Conservation (phyloP, 2,113 vertebrate genomes). For the Pardalotus punctatus region DNA sequence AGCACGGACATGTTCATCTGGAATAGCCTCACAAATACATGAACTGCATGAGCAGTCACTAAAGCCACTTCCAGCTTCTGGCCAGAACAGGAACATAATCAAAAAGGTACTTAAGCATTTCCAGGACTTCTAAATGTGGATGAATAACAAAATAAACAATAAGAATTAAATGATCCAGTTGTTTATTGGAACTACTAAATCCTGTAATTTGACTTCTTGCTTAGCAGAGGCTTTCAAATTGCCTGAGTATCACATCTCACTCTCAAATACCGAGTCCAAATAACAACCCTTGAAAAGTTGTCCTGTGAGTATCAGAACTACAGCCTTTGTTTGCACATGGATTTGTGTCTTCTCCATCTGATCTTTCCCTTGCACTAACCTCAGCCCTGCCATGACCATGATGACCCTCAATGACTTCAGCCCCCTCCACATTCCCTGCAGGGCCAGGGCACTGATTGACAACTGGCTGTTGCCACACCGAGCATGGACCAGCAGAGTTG, state of each 20-base stretch:
- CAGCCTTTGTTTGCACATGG: not conserved
- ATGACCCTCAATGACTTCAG: not conserved
- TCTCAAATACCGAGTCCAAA: not conserved
- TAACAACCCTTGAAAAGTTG: not conserved
- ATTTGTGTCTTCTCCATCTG: not conserved
- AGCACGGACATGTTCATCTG: not conserved
- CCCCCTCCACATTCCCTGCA: not conserved
- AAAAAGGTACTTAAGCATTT: not conserved
- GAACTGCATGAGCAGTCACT: not conserved
- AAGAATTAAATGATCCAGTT: not conserved
- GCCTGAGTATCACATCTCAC: not conserved
- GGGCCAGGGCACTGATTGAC: not conserved
- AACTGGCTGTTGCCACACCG: not conserved
- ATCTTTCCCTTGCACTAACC: not conserved
- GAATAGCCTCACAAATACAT: not conserved
- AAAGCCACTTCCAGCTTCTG: constrained; percentile 1
- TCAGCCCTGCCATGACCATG: not conserved
- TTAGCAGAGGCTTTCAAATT: not conserved
- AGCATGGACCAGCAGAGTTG: not conserved
- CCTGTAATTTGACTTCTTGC: not conserved
- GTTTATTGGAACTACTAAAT: not conserved
- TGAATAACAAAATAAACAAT: not conserved
- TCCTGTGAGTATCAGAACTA: not conserved
- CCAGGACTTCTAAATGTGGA: not conserved
- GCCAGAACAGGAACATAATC: not conserved